Conservation (phyloP, 2,888 invertebrate species). For the Cerastis rubricosa region DNA sequence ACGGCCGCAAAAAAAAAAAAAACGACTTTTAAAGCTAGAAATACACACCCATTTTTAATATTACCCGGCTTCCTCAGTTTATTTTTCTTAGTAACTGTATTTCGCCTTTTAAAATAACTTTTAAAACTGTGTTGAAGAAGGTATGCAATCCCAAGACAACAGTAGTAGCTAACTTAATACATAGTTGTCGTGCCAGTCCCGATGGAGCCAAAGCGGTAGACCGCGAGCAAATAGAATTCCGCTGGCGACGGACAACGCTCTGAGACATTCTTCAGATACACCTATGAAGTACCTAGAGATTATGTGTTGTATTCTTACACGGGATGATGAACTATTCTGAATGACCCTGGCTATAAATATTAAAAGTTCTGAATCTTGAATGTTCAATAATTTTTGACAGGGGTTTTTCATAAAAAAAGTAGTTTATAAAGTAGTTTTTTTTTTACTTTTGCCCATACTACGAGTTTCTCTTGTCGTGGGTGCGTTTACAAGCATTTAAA, state of each 20-base stretch:
- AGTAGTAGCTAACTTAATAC: conserved; percentile 21
- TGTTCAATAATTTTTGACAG: not conserved
- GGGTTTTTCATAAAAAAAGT: no score
- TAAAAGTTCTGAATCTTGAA: not conserved
- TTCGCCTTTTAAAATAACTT: not conserved
- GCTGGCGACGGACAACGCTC: conserved; percentile 5
- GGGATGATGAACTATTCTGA: not conserved
- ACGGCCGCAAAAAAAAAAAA: no score
- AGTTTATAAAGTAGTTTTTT: no score
- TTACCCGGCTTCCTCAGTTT: not conserved
- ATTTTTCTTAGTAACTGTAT: not conserved
- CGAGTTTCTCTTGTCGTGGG: no score
- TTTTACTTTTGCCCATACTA: no score
- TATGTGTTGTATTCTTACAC: not conserved
- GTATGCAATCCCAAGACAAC: conserved; percentile 23
- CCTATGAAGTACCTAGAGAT: not conserved
- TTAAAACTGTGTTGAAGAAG: conserved; percentile 3
- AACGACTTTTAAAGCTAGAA: no score
- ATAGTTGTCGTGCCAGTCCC: conserved; percentile 51
- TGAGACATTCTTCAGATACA: conserved; percentile 13
- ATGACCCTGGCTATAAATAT: not conserved
- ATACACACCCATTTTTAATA: not conserved
- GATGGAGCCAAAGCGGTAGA: conserved; percentile 23
- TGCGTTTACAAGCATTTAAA: no score
- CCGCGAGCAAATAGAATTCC: conserved; percentile 53